These are phyloP conservation scores for Alouatta palliata DNA, from an alignment of 2,113 vertebrate species.

Conservation along the genomic window DNA sequence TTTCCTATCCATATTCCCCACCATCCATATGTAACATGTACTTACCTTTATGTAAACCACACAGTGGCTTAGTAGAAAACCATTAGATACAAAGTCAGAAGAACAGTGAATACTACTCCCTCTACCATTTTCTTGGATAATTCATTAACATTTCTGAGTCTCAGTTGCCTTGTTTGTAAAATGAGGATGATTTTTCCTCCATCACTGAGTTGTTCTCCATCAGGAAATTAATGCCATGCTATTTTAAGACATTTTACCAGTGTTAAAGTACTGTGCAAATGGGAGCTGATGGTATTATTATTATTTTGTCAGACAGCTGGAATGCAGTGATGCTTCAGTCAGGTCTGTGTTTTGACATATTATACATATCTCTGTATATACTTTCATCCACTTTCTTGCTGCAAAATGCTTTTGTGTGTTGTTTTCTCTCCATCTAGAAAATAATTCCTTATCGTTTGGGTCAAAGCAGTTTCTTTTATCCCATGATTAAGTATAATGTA, in stretches of 20 bases:
- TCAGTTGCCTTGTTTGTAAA: not conserved
- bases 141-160: not conserved
- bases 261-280: not conserved
- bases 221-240: not conserved
- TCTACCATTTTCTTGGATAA: not conserved
- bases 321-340: accelerated
- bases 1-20: not conserved
- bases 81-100: not conserved
- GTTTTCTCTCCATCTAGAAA: not conserved
- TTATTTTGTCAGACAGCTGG: not conserved
- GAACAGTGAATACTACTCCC: not conserved
- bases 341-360: accelerated
- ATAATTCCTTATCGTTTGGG: not conserved
- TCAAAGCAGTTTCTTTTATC: not conserved
- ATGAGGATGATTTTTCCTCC: not conserved
- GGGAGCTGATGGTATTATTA: too few species aligned
- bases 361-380: accelerated
- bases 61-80: not conserved
- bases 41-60: not conserved
- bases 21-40: accelerated
- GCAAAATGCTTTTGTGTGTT: not conserved
- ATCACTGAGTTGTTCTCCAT: not conserved
- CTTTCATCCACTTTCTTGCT: not conserved
- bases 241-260: not conserved
- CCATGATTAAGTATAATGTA: not conserved